Evolutionary conservation across 2,888 invertebrate species (phyloP), one percentile per base, ranked within the genome.

Genomic region (Drosophila paranaensis): DNA sequence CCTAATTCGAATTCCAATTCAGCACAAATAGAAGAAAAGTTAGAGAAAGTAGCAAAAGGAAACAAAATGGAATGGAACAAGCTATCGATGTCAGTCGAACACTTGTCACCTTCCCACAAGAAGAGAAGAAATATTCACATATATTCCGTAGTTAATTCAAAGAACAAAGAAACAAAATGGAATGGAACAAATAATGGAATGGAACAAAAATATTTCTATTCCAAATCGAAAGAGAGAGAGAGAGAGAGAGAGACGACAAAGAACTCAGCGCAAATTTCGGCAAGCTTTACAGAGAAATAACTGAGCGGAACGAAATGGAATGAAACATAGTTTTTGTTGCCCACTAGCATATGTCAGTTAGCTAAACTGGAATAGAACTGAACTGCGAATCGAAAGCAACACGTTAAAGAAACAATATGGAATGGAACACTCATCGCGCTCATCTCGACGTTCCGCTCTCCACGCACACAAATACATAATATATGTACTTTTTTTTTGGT

Each of bases 401-500:
- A 10, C 1, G n/a, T n/a, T n/a, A 46, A 6, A 5, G 46, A 13
- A 16, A 48, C 48, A 30, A 14, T 39, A 11, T 63, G 62, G 53
- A 54, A 66, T 65, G 54, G 35, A 66, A 54, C 33, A 39, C 58
- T 65, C 63, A 64, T 51, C 64, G 64, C 54, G 58, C 54, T 54
- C 60, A 50, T 53, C 37, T 11, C 55, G 30, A 63, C 48, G 69
- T 56, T 51, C 60, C 57, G 57, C 48, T 67, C 46, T 50, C 48
- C 60, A 69, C 54, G 64, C 45, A 33, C 43, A 43, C 56, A 74
- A 45, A 69, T 20, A 33, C n/a, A 35, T 60, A 63, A 72, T 60
- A 64, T 79, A 14, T 27, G 0, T 10, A 46, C 68, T 65, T 68
- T 57, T 45, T 57, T 62, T 63, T 81, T 71, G 82, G 82, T 82